Conservation (phyloP, 2,888 invertebrate genomes). For the Dicyrtomina minuta region DNA sequence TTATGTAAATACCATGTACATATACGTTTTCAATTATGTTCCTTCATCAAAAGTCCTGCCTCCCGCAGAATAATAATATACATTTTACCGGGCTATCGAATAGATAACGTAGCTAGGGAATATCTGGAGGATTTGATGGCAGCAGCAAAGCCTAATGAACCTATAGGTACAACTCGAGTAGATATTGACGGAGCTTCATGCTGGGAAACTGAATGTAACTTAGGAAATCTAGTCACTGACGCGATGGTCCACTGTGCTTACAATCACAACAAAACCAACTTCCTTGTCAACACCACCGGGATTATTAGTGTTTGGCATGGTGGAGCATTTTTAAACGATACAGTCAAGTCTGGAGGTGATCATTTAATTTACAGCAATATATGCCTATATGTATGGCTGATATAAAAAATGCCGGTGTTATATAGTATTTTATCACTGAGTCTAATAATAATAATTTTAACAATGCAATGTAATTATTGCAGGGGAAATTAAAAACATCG, state of each 20-base stretch:
- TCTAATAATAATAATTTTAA: no score
- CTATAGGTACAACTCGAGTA: conserved; percentile 14
- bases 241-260: conserved; percentile 50
- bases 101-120: background rate
- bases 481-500: conserved; percentile 28
- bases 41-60: no score
- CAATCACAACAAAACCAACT: background rate
- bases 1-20: no score
- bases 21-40: no score
- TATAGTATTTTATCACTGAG: no score
- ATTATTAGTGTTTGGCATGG: conserved; percentile 46
- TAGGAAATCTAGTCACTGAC: conserved; percentile 50
- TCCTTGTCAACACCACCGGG: background rate
- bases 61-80: no score
- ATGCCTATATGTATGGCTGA: no score
- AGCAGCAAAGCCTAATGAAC: background rate
- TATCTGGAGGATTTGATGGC: background rate
- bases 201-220: conserved; percentile 46
- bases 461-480: no score
- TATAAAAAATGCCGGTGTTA: no score
- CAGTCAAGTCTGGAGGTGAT: conserved; percentile 31
- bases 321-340: conserved; percentile 44
- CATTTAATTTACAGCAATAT: no score
- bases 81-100: no score
- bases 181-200: conserved; percentile 32